Conservation (phyloP, 1,140 invertebrate genomes). For the Dreissena rostriformis region DNA sequence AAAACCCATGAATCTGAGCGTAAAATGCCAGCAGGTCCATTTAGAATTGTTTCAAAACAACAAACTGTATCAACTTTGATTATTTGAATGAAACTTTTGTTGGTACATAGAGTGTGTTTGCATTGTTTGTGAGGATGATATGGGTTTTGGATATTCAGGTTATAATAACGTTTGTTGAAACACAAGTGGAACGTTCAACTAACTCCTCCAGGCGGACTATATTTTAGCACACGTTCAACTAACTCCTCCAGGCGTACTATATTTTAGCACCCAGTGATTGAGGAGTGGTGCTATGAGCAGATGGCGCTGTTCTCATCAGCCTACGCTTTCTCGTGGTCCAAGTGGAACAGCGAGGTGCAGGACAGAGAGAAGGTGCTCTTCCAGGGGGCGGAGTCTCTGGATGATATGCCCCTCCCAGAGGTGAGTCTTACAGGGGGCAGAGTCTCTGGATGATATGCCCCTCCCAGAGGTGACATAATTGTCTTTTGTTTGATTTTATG, state of each 20-base stretch:
- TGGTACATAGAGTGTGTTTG: too few relatives aligned
- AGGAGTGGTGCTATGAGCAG: conserved; percentile 90
- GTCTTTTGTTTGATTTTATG: too few relatives aligned
- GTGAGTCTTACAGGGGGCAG: conserved; percentile 52
- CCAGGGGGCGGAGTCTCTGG: conserved; percentile 72
- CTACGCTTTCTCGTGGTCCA: conserved; percentile 93
- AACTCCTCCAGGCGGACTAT: background rate
- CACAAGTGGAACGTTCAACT: too few relatives aligned
- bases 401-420: conserved; percentile 77
- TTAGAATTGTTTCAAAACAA: too few relatives aligned
- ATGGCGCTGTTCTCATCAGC: conserved; percentile 89
- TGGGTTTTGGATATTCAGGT: too few relatives aligned
- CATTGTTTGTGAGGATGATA: too few relatives aligned
- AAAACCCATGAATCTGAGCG: too few relatives aligned
- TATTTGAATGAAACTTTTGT: too few relatives aligned
- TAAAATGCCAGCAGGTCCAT: too few relatives aligned
- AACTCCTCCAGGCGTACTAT: background rate
- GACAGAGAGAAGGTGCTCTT: conserved; percentile 74
- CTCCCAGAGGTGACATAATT: conserved; percentile 78
- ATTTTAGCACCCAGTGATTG: conserved; percentile 83
- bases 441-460: too few relatives aligned
- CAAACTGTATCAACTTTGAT: too few relatives aligned
- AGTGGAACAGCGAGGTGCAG: conserved; percentile 88
- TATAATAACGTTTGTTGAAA: too few relatives aligned
- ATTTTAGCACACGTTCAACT: conserved; percentile 63